Percentiles rank a stretch among this genome's conserved stretches.
Conservation (phyloP, 2,797 vertebrate species). For the Hoplostethus atlanticus region DNA sequence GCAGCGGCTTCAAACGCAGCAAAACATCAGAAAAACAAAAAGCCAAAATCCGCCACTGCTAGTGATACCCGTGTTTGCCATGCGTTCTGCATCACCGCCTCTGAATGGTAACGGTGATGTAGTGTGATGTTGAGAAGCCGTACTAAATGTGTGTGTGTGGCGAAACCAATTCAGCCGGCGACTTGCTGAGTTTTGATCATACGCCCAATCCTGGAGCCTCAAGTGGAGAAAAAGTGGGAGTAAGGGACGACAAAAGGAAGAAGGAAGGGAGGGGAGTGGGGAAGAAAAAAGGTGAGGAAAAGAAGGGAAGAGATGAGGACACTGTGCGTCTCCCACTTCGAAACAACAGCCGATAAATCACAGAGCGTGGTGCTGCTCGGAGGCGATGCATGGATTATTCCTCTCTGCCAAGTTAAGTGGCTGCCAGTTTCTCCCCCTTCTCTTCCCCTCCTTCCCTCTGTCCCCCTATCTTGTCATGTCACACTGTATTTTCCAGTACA, state of each 20-base stretch:
- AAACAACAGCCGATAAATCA: constrained; percentile 81
- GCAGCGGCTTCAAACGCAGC: too few species aligned
- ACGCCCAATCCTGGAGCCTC: constrained; percentile 32
- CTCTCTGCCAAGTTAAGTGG: constrained; percentile 78
- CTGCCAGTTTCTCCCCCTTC: constrained; percentile 67
- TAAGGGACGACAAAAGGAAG: constrained; percentile 13
- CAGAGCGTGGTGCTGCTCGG: constrained; percentile 50
- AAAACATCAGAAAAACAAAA: too few species aligned
- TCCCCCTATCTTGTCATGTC: constrained; percentile 75
- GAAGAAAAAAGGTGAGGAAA: constrained; percentile 49
- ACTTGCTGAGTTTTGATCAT: constrained; percentile 36
- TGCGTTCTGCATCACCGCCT: neutral
- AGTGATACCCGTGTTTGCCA: neutral
- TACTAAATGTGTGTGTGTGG: constrained; percentile 15
- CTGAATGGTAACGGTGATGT: too few species aligned
- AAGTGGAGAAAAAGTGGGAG: constrained; percentile 22
- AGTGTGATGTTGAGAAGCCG: constrained; percentile 10
- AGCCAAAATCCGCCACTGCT: too few species aligned
- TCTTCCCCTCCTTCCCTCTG: constrained; percentile 39
- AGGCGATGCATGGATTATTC: constrained; percentile 73
- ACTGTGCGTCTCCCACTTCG: constrained; percentile 61
- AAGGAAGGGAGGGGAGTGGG: neutral
- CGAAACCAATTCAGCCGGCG: constrained; percentile 5
- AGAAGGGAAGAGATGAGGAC: constrained; percentile 66
- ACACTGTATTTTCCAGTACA: constrained; percentile 82